A percentile compares a stretch with the other conserved stretches of the same genome.
Conservation (phyloP, 2,797 vertebrate species). For the Intellagama lesueurii region DNA sequence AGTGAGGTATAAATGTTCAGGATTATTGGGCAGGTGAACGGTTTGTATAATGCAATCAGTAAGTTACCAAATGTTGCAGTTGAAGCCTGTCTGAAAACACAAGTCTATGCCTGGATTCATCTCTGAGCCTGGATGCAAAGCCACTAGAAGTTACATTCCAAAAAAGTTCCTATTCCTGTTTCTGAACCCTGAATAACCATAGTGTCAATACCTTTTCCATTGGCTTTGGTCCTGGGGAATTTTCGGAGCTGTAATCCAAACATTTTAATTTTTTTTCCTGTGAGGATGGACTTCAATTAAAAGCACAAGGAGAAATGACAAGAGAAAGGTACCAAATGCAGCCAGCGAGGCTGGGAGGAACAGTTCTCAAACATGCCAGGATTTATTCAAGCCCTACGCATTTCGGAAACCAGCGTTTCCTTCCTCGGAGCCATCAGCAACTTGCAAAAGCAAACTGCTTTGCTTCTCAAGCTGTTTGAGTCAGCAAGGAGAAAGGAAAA, state of each 20-base stretch:
- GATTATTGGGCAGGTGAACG: not conserved
- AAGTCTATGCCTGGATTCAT: no score
- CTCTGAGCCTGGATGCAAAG: no score
- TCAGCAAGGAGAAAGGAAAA: not conserved
- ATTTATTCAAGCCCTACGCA: not conserved
- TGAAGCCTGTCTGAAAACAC: no score
- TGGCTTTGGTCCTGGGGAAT: no score
- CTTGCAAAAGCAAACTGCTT: not conserved
- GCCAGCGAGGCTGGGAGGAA: not conserved
- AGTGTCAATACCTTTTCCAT: no score
- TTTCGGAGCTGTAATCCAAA: no score
- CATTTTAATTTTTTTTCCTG: not conserved
- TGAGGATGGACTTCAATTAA: not conserved
- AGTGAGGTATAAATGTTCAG: not conserved
- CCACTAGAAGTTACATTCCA: no score
- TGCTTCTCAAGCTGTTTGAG: not conserved
- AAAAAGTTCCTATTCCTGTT: no score
- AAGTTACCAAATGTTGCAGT: not conserved
- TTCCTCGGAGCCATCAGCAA: not conserved
- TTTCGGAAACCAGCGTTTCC: not conserved
- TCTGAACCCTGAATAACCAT: no score
- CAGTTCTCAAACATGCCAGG: not conserved
- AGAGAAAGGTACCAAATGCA: not conserved
- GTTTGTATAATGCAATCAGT: rapidly evolving
- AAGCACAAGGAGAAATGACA: not conserved